A percentile compares a stretch with the other conserved stretches of the same genome.
Conservation (phyloP, 2,888 invertebrate genomes). For the Apamea crenata region DNA sequence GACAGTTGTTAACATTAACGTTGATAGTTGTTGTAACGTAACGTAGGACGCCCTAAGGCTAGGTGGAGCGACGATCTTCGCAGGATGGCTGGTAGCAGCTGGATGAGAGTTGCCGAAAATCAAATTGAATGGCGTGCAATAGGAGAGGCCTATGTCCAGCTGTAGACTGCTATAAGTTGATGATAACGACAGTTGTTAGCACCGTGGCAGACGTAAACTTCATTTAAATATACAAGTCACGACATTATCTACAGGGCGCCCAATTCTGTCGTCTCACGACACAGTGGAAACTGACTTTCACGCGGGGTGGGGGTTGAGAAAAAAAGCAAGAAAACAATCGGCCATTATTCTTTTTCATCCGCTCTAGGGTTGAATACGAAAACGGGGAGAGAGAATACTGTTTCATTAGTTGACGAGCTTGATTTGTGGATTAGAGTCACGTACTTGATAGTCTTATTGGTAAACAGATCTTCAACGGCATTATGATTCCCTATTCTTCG, state of each 20-base stretch:
- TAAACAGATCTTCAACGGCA: neutral
- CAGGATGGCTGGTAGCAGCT: too few relatives aligned
- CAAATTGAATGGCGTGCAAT: too few relatives aligned
- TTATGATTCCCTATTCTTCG: neutral
- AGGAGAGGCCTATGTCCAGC: too few relatives aligned
- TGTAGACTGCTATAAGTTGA: too few relatives aligned
- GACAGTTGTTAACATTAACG: too few relatives aligned
- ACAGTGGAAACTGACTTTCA: conserved; percentile 20
- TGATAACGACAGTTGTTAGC: too few relatives aligned
- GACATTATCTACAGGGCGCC: neutral
- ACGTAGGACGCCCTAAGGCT: too few relatives aligned
- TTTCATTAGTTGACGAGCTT: conserved; percentile 38
- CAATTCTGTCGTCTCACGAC: neutral
- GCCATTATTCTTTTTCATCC: conserved; percentile 50
- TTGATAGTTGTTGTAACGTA: too few relatives aligned
- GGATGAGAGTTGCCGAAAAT: too few relatives aligned
- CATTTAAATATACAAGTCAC: neutral
- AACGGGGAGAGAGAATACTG: conserved; percentile 29
- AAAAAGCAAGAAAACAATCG: conserved; percentile 46
- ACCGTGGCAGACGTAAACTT: too few relatives aligned
- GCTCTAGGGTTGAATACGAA: conserved; percentile 42
- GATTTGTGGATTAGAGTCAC: conserved; percentile 20
- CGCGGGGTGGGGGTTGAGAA: neutral
- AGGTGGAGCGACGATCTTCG: too few relatives aligned
- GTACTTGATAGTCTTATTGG: neutral